Evolutionary conservation across 2,113 vertebrate genomes (phyloP).

Genomic region (Aegithalos caudatus): DNA sequence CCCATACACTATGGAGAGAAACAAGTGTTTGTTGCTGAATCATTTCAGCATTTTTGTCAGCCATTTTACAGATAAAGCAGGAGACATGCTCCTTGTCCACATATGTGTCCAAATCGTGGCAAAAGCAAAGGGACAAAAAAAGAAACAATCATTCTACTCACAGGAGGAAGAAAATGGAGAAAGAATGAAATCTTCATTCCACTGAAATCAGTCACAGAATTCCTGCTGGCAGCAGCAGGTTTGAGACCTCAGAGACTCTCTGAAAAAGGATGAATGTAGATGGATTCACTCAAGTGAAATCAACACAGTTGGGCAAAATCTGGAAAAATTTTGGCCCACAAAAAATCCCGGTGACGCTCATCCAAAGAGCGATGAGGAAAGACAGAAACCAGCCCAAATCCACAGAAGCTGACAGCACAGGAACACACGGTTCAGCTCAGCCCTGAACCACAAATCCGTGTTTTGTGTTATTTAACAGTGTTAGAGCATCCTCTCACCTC

Average conservation of each 20-base stretch:
- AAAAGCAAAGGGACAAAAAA: neutral
- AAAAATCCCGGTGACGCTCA: neutral
- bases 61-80: neutral
- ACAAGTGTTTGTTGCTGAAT: neutral
- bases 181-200: neutral
- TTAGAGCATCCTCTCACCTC: neutral
- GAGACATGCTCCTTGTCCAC: neutral
- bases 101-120: neutral
- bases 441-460: neutral
- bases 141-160: neutral
- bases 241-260: neutral
- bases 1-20: neutral
- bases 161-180: neutral
- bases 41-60: neutral
- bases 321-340: neutral
- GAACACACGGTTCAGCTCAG: neutral
- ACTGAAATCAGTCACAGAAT: neutral
- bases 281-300: neutral
- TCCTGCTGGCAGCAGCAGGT: neutral
- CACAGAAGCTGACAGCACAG: neutral
- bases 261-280: neutral
- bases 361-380: neutral
- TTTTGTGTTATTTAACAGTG: neutral
- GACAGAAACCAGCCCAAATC: neutral
- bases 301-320: neutral